These are phyloP conservation scores for Chelonus formosanus DNA, from an alignment of 2,888 invertebrate species.

Conservation along the genomic window DNA sequence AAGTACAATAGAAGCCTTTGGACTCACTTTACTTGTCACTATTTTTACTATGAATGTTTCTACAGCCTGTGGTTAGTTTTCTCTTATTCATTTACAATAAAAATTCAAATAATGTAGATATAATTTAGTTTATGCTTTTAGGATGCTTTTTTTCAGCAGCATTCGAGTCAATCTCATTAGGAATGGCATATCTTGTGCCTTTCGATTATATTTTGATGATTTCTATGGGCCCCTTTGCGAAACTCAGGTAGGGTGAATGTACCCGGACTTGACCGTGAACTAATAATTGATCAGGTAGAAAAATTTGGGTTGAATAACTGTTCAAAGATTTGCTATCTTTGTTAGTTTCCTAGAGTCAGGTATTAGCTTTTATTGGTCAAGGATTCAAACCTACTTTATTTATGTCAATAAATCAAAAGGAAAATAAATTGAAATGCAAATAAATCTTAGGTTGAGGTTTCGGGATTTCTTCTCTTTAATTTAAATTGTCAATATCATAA, in stretches of 20 bases:
- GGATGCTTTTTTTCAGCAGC: slow-evolving; percentile 86
- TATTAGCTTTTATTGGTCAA: too few relatives aligned
- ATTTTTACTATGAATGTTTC: slow-evolving; percentile 85
- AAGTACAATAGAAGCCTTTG: slow-evolving; percentile 73
- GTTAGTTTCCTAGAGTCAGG: too few relatives aligned
- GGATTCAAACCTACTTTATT: too few relatives aligned
- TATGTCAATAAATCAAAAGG: too few relatives aligned
- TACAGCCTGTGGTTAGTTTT: slow-evolving; percentile 80
- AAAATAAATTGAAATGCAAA: too few relatives aligned
- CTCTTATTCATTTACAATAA: background rate
- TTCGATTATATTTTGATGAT: slow-evolving; percentile 88
- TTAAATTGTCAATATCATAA: too few relatives aligned
- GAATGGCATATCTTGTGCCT: slow-evolving; percentile 85
- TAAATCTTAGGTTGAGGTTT: too few relatives aligned
- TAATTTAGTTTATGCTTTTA: slow-evolving; percentile 58
- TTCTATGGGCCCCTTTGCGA: slow-evolving; percentile 85
- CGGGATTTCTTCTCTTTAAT: too few relatives aligned
- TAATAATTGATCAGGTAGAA: too few relatives aligned
- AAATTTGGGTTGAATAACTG: too few relatives aligned
- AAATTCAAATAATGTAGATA: background rate
- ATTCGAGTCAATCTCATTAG: slow-evolving; percentile 81
- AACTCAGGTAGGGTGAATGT: slow-evolving; percentile 72
- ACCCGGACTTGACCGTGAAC: too few relatives aligned
- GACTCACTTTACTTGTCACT: slow-evolving; percentile 75
- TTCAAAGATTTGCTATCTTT: too few relatives aligned